Conservation (phyloP, 1,140 invertebrate genomes). For the Probaryconus sp. region DNA sequence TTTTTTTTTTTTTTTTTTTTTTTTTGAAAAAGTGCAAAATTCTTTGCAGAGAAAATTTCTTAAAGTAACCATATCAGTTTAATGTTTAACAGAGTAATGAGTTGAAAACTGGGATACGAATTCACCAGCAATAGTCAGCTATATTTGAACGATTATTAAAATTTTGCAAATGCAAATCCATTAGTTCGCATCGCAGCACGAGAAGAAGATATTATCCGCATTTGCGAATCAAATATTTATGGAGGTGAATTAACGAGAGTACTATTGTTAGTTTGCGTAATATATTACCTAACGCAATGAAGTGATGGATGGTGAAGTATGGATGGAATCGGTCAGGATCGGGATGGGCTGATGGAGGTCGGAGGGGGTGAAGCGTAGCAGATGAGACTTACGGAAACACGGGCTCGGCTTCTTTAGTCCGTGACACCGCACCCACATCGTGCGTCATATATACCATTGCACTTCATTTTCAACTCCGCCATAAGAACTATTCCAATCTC, state of each 20-base stretch:
- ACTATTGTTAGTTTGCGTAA: conserved; percentile 53
- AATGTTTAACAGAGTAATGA: too few relatives aligned
- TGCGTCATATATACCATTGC: conserved; percentile 51
- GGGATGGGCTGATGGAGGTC: conserved; percentile 64
- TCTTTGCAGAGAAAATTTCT: too few relatives aligned
- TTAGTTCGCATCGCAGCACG: too few relatives aligned
- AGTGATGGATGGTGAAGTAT: conserved; percentile 46
- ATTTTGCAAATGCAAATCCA: too few relatives aligned
- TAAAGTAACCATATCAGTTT: too few relatives aligned
- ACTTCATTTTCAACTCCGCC: conserved; percentile 44
- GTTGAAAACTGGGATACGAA: too few relatives aligned
- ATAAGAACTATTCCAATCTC: conserved; percentile 34
- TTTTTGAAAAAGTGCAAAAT: too few relatives aligned
- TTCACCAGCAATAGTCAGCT: too few relatives aligned
- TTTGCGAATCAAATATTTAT: background rate
- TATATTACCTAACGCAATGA: conserved; percentile 49
- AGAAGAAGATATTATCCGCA: too few relatives aligned
- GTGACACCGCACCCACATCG: conserved; percentile 71
- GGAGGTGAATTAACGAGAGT: conserved; percentile 29
- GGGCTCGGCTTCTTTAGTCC: conserved; percentile 72
- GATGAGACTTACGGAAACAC: conserved; percentile 69
- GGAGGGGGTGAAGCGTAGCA: conserved; percentile 62
- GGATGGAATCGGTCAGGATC: conserved; percentile 58
- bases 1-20: too few relatives aligned
- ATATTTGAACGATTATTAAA: too few relatives aligned